phyloP scores from a whole-genome alignment of 2,888 invertebrate species.

The Hypsopygia costalis region DNA sequence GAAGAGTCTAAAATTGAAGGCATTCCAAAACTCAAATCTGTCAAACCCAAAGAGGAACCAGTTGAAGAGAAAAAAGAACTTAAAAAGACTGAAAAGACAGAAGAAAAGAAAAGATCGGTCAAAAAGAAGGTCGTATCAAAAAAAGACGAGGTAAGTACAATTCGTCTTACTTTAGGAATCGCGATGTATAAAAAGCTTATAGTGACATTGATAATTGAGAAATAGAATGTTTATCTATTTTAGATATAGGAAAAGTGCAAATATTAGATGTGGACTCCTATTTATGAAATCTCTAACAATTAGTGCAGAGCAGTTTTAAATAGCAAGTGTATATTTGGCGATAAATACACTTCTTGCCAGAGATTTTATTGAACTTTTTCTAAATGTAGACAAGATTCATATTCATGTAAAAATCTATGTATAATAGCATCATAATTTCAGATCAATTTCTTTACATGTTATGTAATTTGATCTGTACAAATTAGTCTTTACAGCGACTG shows the following conservation, averaged over 20 bases:
- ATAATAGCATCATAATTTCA: background rate
- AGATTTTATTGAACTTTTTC: no score
- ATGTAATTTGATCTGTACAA: background rate
- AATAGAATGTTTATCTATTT: no score
- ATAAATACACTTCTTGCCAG: no score
- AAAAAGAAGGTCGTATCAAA: constrained; percentile 73
- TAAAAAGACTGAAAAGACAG: constrained; percentile 59
- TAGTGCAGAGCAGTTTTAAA: no score
- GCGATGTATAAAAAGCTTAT: constrained; percentile 42
- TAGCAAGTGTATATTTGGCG: no score
- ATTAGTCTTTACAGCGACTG: constrained; percentile 5
- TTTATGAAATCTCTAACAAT: background rate
- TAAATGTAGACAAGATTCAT: no score
- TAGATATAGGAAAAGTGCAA: background rate
- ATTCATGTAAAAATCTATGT: no score
- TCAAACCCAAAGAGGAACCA: constrained; percentile 73
- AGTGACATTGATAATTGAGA: constrained; percentile 2
- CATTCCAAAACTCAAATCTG: constrained; percentile 80
- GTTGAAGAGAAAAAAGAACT: constrained; percentile 67
- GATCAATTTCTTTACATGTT: no score
- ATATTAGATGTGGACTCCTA: background rate
- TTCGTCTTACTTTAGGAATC: constrained; percentile 7
- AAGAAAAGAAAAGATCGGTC: constrained; percentile 68
- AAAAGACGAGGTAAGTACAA: constrained; percentile 69
- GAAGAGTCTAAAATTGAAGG: constrained; percentile 80